Evolutionary conservation across 2,888 invertebrate species (phyloP).

Genomic region (Nomada ferruginata): DNA sequence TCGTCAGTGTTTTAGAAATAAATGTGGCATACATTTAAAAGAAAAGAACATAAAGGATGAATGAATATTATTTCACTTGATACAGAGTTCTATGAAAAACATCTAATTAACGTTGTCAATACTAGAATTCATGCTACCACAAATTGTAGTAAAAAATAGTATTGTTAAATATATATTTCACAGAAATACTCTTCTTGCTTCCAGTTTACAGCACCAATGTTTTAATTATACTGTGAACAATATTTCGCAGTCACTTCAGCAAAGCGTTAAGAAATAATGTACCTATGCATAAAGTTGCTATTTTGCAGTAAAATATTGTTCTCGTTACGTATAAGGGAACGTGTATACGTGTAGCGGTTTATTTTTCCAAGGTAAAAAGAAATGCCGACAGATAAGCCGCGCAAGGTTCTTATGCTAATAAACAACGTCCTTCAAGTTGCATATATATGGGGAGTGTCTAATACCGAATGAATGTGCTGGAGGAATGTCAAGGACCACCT

Average conservation of each 20-base stretch:
- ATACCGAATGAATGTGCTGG: slow-evolving; percentile 93
- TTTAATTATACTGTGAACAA: slow-evolving; percentile 5
- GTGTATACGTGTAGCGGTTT: background rate
- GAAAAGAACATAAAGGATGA: background rate
- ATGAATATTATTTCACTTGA: background rate
- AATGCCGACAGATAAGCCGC: slow-evolving; percentile 2
- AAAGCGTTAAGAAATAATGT: slow-evolving; percentile 48
- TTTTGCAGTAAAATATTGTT: slow-evolving; percentile 36
- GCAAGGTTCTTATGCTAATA: slow-evolving; percentile 65
- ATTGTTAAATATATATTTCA: background rate
- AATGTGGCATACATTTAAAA: background rate
- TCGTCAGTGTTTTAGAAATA: slow-evolving; percentile 19
- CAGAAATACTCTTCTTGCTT: slow-evolving; percentile 31
- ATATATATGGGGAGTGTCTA: slow-evolving; percentile 92
- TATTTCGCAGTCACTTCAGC: slow-evolving; percentile 17
- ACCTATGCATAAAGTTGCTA: background rate
- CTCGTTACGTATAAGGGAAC: slow-evolving; percentile 8
- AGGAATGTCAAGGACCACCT: slow-evolving; percentile 88
- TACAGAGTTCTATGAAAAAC: background rate
- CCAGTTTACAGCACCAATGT: slow-evolving; percentile 10
- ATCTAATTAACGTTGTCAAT: slow-evolving; percentile 13
- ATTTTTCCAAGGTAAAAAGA: slow-evolving; percentile 4
- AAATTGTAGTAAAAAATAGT: slow-evolving; percentile 4
- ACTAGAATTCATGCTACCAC: background rate
- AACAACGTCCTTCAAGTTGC: slow-evolving; percentile 84